phyloP scores from a whole-genome alignment of 2,113 vertebrate genomes.

The Lichenostomus cassidix region DNA sequence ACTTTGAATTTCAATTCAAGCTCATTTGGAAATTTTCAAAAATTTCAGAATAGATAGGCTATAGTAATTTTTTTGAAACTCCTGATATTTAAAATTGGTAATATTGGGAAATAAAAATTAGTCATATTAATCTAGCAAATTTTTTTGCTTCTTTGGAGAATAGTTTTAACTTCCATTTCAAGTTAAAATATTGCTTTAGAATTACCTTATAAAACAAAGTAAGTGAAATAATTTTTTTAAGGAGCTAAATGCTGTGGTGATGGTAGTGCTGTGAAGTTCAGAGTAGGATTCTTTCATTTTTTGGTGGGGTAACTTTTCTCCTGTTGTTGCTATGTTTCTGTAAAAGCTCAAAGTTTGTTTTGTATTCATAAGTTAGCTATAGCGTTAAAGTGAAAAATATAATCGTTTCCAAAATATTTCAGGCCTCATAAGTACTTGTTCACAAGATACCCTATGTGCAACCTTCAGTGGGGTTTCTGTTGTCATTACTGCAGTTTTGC shows the following conservation, averaged over 20 bases:
- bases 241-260: background rate
- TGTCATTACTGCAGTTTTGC: constrained; percentile 17
- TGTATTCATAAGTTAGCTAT: background rate
- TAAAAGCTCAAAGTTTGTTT: background rate
- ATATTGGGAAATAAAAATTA: background rate
- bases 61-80: background rate
- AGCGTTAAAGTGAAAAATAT: background rate
- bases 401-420: background rate
- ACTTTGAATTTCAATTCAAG: background rate
- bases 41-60: background rate
- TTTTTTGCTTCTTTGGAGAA: background rate
- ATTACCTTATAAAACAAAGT: background rate
- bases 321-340: background rate
- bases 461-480: background rate
- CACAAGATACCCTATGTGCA: background rate
- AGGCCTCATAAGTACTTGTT: background rate
- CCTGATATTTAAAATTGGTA: background rate
- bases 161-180: background rate
- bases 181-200: background rate
- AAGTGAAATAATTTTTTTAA: background rate
- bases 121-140: background rate
- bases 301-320: background rate
- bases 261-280: background rate
- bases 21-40: background rate
- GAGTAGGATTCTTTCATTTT: background rate